Evolutionary conservation across 2,888 invertebrate species (phyloP), one percentile per base, ranked within the genome.

Genomic region (Hipparchia sbordonii): DNA sequence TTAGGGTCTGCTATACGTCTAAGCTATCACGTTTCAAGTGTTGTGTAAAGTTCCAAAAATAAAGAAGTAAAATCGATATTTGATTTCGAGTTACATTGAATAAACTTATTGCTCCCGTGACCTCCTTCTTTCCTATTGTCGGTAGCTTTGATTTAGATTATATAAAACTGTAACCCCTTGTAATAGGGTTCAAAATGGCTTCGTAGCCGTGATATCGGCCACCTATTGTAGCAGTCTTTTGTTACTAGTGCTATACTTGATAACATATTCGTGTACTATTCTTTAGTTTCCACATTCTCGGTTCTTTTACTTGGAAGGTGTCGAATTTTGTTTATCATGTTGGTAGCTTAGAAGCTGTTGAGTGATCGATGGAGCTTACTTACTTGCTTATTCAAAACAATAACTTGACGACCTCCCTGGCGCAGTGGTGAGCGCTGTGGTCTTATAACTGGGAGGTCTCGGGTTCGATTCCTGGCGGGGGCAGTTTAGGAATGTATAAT

Each of bases 91-190:
- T 79, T 77, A 70, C 73, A 74, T 76, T 78, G 77, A 74, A 76
- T 77, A 76, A 79, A 77, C 79, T 81, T 79, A 81, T 79, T 79
- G 78, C 77, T 75, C 76, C 72, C 74, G 80, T 85, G 89, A 87
- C 88, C 88, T 83, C 80, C 75, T 88, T 88, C 79, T 71, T 77
- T 69, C 76, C 77, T 70, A 78, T 82, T 81, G 84, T 81, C 56
- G 61, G 72, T 63, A 52, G 54, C 62, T 65, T 65, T 68, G 45
- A 13, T 67, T 71, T 33, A 72, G 56, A 57, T 57, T 48, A 68
- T 39, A 61, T n/a, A 63, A 60, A 61, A 62, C 72, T 56, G 54
- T 75, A 74, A n/a, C 45, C 13, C 57, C 13, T 59, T 6, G 65
- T 13, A 51, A 57, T 73, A 74, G 67, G 69, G 74, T 70, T 74